These are phyloP conservation scores for Tribolium madens DNA, from an alignment of 1,140 invertebrate genomes.

Conservation along the genomic window DNA sequence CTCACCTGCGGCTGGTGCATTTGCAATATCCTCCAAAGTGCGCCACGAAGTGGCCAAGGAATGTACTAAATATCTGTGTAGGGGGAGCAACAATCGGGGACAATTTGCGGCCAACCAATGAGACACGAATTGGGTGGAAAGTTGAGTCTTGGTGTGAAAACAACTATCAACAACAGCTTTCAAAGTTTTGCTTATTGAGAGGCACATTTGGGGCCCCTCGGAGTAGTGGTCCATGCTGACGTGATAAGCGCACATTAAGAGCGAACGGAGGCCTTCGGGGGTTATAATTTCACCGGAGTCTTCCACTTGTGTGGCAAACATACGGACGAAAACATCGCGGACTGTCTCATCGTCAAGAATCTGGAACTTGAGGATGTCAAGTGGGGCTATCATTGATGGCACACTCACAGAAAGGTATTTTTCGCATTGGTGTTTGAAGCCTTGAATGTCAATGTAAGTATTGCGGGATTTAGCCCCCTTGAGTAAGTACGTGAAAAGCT, in stretches of 20 bases:
- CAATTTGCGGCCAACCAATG: slow-evolving; percentile 85
- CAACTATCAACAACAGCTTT: slow-evolving; percentile 79
- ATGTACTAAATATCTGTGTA: slow-evolving; percentile 83
- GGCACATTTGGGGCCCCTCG: slow-evolving; percentile 71
- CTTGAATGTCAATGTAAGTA: slow-evolving; percentile 70
- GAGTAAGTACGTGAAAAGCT: slow-evolving; percentile 76
- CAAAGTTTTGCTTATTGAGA: slow-evolving; percentile 75
- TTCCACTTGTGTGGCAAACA: slow-evolving; percentile 65
- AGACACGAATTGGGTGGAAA: slow-evolving; percentile 80
- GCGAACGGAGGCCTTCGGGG: slow-evolving; percentile 71
- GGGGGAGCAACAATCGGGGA: slow-evolving; percentile 77
- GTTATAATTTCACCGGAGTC: slow-evolving; percentile 68
- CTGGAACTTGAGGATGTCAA: slow-evolving; percentile 52
- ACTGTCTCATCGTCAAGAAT: slow-evolving; percentile 63
- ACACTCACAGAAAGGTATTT: slow-evolving; percentile 70
- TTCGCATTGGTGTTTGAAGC: slow-evolving; percentile 80
- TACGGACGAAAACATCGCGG: slow-evolving; percentile 61
- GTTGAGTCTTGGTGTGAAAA: slow-evolving; percentile 81
- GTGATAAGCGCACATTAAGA: slow-evolving; percentile 80
- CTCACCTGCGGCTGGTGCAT: slow-evolving; percentile 67
- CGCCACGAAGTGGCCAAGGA: slow-evolving; percentile 82
- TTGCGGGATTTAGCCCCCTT: slow-evolving; percentile 71
- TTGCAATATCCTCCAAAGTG: slow-evolving; percentile 70
- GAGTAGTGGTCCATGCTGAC: slow-evolving; percentile 82
- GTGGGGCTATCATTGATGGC: background rate